These are phyloP conservation scores for Chymomyza amoena DNA, from an alignment of 2,888 invertebrate genomes.

Conservation along the genomic window DNA sequence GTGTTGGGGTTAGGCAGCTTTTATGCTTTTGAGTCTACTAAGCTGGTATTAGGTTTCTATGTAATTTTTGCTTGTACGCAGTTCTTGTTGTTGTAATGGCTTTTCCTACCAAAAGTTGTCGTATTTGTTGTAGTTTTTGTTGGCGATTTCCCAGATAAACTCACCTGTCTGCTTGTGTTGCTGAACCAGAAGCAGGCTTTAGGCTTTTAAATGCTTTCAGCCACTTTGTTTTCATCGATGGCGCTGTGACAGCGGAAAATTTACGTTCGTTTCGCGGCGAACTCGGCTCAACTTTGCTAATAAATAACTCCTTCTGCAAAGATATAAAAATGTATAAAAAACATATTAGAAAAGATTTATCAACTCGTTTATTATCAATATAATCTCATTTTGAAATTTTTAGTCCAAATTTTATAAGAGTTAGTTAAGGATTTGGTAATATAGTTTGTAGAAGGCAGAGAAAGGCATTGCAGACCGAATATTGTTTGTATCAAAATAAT, in stretches of 20 bases:
- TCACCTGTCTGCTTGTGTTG: conserved; percentile 83
- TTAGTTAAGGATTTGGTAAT: no score
- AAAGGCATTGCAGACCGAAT: no score
- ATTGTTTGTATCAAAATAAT: no score
- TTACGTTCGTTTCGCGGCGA: conserved; percentile 86
- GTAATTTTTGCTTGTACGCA: background rate
- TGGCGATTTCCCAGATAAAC: conserved; percentile 62
- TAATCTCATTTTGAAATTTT: no score
- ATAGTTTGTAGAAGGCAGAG: no score
- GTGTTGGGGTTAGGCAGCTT: background rate
- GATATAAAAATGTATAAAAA: background rate
- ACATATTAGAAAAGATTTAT: no score
- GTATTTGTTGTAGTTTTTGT: background rate
- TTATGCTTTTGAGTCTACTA: background rate
- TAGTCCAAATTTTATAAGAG: no score
- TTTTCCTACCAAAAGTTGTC: background rate
- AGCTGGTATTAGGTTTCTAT: background rate
- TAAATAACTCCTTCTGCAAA: conserved; percentile 91
- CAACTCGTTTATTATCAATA: no score
- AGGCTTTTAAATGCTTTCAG: conserved; percentile 97
- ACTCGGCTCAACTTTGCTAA: conserved; percentile 86
- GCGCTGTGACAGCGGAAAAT: conserved; percentile 90
- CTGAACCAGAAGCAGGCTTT: conserved; percentile 86
- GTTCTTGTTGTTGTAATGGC: background rate
- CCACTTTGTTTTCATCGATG: conserved; percentile 98